Base-by-base conservation (phyloP, 2,113 vertebrate species). In the Athene noctua region DNA sequence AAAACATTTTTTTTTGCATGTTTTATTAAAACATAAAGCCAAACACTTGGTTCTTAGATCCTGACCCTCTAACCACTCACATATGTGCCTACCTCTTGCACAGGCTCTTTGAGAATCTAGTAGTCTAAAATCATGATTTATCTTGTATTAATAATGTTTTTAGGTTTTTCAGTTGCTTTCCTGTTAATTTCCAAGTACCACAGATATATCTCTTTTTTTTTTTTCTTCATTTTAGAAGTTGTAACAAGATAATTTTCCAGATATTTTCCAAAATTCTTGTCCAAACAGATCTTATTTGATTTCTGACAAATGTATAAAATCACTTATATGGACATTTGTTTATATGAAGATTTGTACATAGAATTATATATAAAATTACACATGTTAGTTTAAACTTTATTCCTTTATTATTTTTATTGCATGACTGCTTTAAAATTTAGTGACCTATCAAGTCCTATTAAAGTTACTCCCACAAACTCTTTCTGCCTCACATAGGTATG, bases 1-100 rank as follows among this genome's bases (percentile, higher is more conserved):
- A 91, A 91, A 88, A 82, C 81, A 36, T 6, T 66, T 26, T 94
- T 63, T 86, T 88, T 91, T 84, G 16, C 61, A 65, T 72, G 27
- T 82, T 94, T 91, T 92, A 86, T 86, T 92, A 85, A 96, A 95
- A 93, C 93, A 93, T 91, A 85, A 96, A 95, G 54, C 80, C 74
- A 93, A 93, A 94, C 85, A 91, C 80, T 94, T 61, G 71, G 51
- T 78, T 88, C 59, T 88, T 80, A 80, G 93, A 93, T 88, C 85
- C 67, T 93, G 85, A 91, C 90, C 70, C n/a, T 88, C 63, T 94
- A 93, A 95, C 22, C 81, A 58, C 74, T 80, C 92, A 88, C 74
- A 93, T 92, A 93, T 72, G 74, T 71, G 72, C 63, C 10, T 44
- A 74, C 46, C 15, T 73, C 42, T 86, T 86, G 38, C 49, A 90